Conservation (phyloP, 2,888 invertebrate species). For the Byasa hedistus region DNA sequence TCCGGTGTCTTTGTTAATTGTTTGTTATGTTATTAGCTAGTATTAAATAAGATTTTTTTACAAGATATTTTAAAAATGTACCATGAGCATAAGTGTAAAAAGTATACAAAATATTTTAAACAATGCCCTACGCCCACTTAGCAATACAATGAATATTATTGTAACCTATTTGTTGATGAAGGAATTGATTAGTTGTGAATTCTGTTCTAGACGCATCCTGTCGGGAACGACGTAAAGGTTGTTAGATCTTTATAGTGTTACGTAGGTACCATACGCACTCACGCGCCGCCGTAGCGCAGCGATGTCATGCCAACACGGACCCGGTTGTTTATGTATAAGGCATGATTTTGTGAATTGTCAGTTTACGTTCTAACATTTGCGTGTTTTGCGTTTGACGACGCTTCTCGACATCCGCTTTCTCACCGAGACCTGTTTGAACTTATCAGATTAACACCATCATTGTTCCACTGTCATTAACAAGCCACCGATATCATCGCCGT, state of each 20-base stretch:
- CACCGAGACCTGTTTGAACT: conserved; percentile 39
- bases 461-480: conserved; percentile 18
- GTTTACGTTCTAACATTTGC: conserved; percentile 60
- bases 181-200: conserved; percentile 30
- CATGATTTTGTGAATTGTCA: conserved; percentile 64
- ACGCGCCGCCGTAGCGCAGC: conserved; percentile 37
- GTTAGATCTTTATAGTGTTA: conserved; percentile 42
- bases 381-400: conserved; percentile 44
- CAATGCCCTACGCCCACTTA: background rate
- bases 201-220: conserved; percentile 56
- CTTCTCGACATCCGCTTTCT: conserved; percentile 41
- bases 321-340: conserved; percentile 51
- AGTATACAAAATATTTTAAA: background rate
- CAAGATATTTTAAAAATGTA: too few species aligned
- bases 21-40: too few species aligned
- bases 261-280: conserved; percentile 46
- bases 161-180: conserved; percentile 8
- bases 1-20: too few species aligned
- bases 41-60: too few species aligned
- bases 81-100: too few species aligned
- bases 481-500: background rate
- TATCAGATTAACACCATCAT: conserved; percentile 33
- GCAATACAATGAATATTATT: background rate
- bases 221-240: conserved; percentile 65
- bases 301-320: conserved; percentile 73